Conservation (phyloP, 2,888 invertebrate species). For the Crematogaster levior region DNA sequence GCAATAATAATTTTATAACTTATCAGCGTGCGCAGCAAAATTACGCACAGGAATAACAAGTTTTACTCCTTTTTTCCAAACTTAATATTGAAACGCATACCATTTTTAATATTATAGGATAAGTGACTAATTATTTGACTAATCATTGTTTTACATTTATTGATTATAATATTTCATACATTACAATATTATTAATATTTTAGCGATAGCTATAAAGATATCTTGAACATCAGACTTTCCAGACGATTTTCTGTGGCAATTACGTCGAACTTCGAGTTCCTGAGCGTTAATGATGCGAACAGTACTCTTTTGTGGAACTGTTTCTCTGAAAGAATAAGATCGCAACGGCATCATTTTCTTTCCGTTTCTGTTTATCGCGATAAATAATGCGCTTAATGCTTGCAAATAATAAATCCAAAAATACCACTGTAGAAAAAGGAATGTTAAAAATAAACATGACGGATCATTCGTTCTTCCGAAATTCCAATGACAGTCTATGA, state of each 20-base stretch:
- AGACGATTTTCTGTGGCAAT: background rate
- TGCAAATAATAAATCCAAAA: slow-evolving; percentile 13
- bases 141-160: slow-evolving; percentile 16
- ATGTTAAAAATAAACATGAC: background rate
- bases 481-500: slow-evolving; percentile 16
- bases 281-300: slow-evolving; percentile 18
- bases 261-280: background rate
- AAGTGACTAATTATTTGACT: too few relatives aligned
- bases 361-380: background rate
- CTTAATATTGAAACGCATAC: background rate
- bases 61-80: background rate
- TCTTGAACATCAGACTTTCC: background rate
- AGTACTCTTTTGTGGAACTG: background rate
- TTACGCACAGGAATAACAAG: background rate
- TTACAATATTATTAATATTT: background rate
- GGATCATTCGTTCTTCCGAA: background rate
- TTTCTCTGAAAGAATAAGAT: slow-evolving; percentile 38
- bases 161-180: slow-evolving; percentile 6
- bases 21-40: background rate
- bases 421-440: background rate
- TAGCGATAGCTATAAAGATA: background rate
- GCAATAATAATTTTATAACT: background rate
- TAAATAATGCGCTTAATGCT: background rate
- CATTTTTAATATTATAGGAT: background rate
- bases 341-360: background rate